Percentiles rank a stretch among this genome's conserved stretches.
Conservation (phyloP, 1,140 invertebrate species). For the Drosophila leontia region DNA sequence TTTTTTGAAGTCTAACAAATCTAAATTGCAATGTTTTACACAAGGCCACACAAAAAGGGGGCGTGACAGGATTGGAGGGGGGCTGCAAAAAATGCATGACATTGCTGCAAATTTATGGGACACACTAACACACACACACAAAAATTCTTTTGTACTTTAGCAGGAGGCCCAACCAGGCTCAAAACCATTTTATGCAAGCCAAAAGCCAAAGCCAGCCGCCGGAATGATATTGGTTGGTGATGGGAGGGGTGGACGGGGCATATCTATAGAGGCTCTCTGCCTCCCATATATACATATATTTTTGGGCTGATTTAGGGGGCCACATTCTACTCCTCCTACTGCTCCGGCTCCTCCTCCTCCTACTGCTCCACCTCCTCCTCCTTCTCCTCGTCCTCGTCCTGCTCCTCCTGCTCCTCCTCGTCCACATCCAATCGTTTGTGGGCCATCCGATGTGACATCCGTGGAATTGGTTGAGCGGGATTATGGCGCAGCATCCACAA, state of each 20-base stretch:
- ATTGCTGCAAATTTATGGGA: conserved; percentile 74
- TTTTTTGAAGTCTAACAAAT: conserved; percentile 27
- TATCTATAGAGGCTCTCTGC: not conserved
- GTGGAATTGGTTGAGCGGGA: conserved; percentile 12
- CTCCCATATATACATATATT: conserved; percentile 1
- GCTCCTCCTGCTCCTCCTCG: no score
- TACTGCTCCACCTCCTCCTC: not conserved
- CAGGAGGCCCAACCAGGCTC: conserved; percentile 16
- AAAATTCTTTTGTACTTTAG: conserved; percentile 64
- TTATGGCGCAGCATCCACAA: conserved; percentile 2
- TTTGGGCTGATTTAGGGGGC: conserved; percentile 1
- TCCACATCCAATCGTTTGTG: conserved; percentile 59
- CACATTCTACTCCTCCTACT: not conserved
- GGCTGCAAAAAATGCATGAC: conserved; percentile 62
- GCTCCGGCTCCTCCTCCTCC: not conserved
- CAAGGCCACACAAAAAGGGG: conserved; percentile 25
- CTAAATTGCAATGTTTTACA: conserved; percentile 60
- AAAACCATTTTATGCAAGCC: conserved; percentile 48
- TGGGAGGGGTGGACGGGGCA: no score
- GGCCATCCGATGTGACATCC: conserved; percentile 59
- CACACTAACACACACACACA: conserved; percentile 10
- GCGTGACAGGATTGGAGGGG: not conserved
- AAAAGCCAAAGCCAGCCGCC: conserved; percentile 17
- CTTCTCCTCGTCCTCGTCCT: no score
- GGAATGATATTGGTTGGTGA: conserved; percentile 3